Percentiles rank a stretch among this genome's conserved stretches.
Conservation (phyloP, 2,888 invertebrate genomes). For the Xylota sylvarum region DNA sequence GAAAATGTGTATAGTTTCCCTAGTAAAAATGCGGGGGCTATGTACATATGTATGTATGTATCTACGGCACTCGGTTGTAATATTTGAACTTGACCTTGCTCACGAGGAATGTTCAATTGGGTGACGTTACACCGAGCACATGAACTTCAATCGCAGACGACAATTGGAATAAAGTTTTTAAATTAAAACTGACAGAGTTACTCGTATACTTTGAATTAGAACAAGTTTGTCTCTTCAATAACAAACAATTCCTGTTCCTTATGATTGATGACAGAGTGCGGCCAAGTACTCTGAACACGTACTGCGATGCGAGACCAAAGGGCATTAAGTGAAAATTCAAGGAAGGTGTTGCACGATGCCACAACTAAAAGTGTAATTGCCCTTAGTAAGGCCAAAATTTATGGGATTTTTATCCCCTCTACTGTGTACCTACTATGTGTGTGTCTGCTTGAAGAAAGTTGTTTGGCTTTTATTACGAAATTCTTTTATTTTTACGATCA, state of each 20-base stretch:
- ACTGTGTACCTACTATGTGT: neutral
- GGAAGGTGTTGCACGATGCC: conserved; percentile 22
- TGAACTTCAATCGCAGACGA: conserved; percentile 6
- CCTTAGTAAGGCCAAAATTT: conserved; percentile 17
- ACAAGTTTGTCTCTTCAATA: neutral
- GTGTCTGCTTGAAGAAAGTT: conserved; percentile 18
- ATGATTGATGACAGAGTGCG: conserved; percentile 10
- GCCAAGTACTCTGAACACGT: neutral
- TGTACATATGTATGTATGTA: neutral
- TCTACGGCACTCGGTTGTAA: neutral
- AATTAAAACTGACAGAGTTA: conserved; percentile 4
- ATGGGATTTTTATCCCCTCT: conserved; percentile 15
- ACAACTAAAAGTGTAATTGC: conserved; percentile 19
- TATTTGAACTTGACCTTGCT: conserved; percentile 35
- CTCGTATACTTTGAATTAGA: neutral
- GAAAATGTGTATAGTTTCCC: neutral
- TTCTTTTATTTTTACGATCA: conserved; percentile 17
- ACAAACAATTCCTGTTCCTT: neutral
- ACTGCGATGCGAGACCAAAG: neutral
- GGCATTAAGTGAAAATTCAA: neutral
- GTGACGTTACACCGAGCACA: neutral
- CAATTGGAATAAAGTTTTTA: conserved; percentile 8
- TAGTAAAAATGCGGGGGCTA: neutral
- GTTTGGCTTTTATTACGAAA: conserved; percentile 26
- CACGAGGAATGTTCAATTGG: conserved; percentile 13